phyloP scores from a whole-genome alignment of 2,888 invertebrate genomes.

The Geotrupes spiniger region DNA sequence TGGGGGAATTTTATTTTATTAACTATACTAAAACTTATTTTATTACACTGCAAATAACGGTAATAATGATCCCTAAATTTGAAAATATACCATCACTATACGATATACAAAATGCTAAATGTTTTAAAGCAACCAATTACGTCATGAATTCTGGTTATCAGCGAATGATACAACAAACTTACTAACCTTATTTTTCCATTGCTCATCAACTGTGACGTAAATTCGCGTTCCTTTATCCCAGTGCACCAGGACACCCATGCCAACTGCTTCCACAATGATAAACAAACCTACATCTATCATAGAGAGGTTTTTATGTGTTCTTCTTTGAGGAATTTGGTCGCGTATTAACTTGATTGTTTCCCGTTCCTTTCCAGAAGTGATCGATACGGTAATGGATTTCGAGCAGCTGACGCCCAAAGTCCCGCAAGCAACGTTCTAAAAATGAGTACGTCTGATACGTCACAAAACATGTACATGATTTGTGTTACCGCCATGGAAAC shows the following conservation, averaged over 20 bases:
- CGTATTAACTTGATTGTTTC: constrained; percentile 66
- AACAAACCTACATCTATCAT: constrained; percentile 70
- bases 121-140: too few species aligned
- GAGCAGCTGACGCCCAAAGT: constrained; percentile 84
- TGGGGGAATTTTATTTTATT: too few species aligned
- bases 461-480: not conserved
- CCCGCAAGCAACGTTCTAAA: constrained; percentile 81
- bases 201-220: constrained; percentile 73
- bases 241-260: constrained; percentile 73
- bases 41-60: too few species aligned
- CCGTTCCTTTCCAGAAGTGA: constrained; percentile 56
- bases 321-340: constrained; percentile 52
- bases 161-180: too few species aligned
- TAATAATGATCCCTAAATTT: too few species aligned
- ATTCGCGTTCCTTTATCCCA: constrained; percentile 86
- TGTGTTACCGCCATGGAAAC: constrained; percentile 70
- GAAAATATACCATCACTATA: too few species aligned
- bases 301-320: constrained; percentile 56
- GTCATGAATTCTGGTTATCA: constrained; percentile 11
- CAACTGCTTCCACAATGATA: constrained; percentile 75
- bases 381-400: constrained; percentile 71
- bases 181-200: constrained; percentile 72
- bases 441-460: constrained; percentile 16
- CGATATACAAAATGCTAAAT: too few species aligned
- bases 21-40: too few species aligned